Evolutionary conservation across 2,797 vertebrate genomes (phyloP), one percentile per base, ranked within the genome.

Genomic region (Kryptopterus vitreolus): DNA sequence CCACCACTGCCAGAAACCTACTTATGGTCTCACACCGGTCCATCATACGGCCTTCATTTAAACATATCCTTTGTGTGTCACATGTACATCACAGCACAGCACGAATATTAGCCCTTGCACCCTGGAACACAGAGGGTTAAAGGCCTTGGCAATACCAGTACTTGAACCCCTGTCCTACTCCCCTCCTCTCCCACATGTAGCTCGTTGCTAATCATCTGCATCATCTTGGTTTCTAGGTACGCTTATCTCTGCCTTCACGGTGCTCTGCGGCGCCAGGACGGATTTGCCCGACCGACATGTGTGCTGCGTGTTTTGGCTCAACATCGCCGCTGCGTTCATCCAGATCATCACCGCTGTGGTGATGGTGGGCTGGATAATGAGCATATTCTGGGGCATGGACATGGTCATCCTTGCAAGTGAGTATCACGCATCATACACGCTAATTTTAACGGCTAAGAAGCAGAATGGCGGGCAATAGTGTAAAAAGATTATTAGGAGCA

Each of bases 351-450:
- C 98, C 0, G 98, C 98, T 0, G 94, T 98, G 0, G 96, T 98
- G 89, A 98, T 99, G 96, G 98, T 99, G 69, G 98, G 98, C 75
- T 99, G 98, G 98, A 98, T 99, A 91, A 99, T 99, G 97, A 99
- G 97, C 90, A 99, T 99, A 94, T 99, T 99, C 87, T 99, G 98
- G 98, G 98, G 98, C 62, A 99, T 99, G 98, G 98, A 99, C 93
- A 99, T 99, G 98, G 98, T 99, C 91, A 98, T 99, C 86, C 93
- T 99, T 0, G 96, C 98, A 89, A 99, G 98, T 99, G 92, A 95
- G 98, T 95, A 88, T 72, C 6, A 24, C 0, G 1, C 15, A 13
- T 22, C 6, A 38, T 0, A 1, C 12, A 22, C 12, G 12, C 20
- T 38, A 22, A 20, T 35, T 31, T 69, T 10, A 43, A 26, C 58